Evolutionary conservation across 2,888 invertebrate genomes (phyloP), one percentile per base, ranked within the genome.

Genomic region (Ecliptopera silaceata): DNA sequence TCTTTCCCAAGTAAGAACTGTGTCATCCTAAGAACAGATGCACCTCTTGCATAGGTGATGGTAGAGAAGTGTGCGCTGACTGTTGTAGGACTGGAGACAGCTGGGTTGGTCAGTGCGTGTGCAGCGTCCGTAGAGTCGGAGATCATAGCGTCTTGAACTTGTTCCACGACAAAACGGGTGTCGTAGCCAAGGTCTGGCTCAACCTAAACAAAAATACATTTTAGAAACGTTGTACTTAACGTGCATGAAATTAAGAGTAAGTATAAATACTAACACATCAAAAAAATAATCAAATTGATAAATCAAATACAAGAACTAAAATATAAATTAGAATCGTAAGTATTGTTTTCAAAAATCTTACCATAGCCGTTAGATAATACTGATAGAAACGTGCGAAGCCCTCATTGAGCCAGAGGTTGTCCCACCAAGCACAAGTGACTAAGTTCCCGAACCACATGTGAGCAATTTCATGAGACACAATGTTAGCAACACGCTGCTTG

Each of bases 361-460:
- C 93, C 71, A 74, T 63, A 0, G 88, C 87, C 4, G 93, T 93
- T 5, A 92, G 90, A 53, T 91, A 92, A 76, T 95, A 96, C 75
- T 96, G 94, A 70, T 95, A 95, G 76, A 93, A 95, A 66, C 93
- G 89, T 0, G 95, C 95, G 59, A 96, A 95, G 5, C 91, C 94
- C 76, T 94, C 94, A 70, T 93, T 94, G 0, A 96, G 83, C 95
- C 95, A 96, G 1, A 94, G 87, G 67, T 93, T 93, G 56, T 93
- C 92, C 96, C 96, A 96, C 95, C 95, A 95, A 31, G 93, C 92
- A 53, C 94, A 93, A 0, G 96, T 95, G 13, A 96, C 94, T 13
- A 95, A 85, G 74, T 96, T 95, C 4, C 96, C 96, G 68, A 96
- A 95, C 96, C 96, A 96, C 92, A 95, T 95, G 77, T 97, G 97